Conservation (phyloP, 2,797 vertebrate genomes). For the Pseudomugil gertrudae region DNA sequence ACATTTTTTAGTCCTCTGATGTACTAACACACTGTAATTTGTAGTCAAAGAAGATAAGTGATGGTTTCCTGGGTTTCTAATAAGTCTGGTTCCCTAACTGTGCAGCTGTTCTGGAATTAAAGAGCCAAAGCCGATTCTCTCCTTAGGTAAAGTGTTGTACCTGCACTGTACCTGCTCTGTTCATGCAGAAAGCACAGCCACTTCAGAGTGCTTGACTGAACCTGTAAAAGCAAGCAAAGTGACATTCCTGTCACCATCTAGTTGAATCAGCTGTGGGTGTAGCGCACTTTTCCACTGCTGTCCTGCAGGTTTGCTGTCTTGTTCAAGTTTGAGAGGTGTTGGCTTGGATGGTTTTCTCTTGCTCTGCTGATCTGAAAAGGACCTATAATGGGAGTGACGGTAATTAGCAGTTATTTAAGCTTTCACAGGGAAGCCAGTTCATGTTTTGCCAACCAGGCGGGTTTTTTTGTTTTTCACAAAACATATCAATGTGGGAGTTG, state of each 20-base stretch:
- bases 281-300: constrained; percentile 31
- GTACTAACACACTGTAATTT: constrained; percentile 10
- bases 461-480: constrained; percentile 49
- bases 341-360: constrained; percentile 15
- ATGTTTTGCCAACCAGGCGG: constrained; percentile 39
- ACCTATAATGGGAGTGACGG: constrained; percentile 37
- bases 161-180: constrained; percentile 4
- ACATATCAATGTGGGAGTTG: constrained; percentile 50
- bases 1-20: constrained; percentile 42
- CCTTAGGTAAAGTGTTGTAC: too few species aligned
- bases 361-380: constrained; percentile 6
- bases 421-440: neutral
- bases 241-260: constrained; percentile 74
- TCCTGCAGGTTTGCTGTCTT: constrained; percentile 39
- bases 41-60: constrained; percentile 5
- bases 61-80: constrained; percentile 11
- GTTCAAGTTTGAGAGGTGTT: constrained; percentile 47
- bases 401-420: constrained; percentile 33
- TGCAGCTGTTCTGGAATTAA: constrained; percentile 22
- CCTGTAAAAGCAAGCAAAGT: constrained; percentile 68
- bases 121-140: constrained; percentile 10
- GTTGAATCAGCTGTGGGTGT: constrained; percentile 67
- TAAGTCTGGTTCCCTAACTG: constrained; percentile 12
- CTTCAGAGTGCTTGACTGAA: constrained; percentile 11
- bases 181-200: constrained; percentile 23